Percentiles rank a stretch among this genome's conserved stretches.
These are phyloP conservation scores for Lepeophtheirus nordmannii DNA, from an alignment of 2,888 invertebrate species.

Conservation along the genomic window DNA sequence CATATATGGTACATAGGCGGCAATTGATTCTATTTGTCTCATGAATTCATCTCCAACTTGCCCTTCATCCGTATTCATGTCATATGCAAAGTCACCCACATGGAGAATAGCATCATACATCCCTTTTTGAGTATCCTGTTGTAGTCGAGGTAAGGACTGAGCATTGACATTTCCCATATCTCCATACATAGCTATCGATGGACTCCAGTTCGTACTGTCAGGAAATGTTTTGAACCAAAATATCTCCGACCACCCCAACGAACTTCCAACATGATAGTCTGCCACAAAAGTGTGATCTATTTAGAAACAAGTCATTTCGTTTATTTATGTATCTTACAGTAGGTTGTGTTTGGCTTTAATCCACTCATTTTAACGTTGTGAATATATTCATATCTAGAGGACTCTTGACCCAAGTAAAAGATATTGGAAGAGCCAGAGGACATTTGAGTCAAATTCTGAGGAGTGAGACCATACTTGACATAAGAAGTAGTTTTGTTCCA, in stretches of 20 bases:
- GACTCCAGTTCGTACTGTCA: slow-evolving; percentile 53
- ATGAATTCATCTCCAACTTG: slow-evolving; percentile 78
- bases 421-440: background rate
- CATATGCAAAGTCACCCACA: slow-evolving; percentile 88
- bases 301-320: background rate
- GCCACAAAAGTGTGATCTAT: background rate
- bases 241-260: slow-evolving; percentile 60
- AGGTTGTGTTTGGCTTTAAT: background rate
- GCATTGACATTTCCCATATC: slow-evolving; percentile 89
- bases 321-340: background rate
- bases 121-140: slow-evolving; percentile 61
- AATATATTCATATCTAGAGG: background rate
- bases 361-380: background rate
- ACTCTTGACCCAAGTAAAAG: background rate
- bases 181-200: slow-evolving; percentile 69
- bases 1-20: slow-evolving; percentile 70
- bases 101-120: slow-evolving; percentile 73
- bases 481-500: background rate
- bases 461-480: background rate
- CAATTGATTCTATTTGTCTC: slow-evolving; percentile 74
- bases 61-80: slow-evolving; percentile 68
- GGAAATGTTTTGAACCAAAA: slow-evolving; percentile 60
- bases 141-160: slow-evolving; percentile 61
- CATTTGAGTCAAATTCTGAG: background rate
- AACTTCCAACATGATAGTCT: slow-evolving; percentile 64